Evolutionary conservation across 2,113 vertebrate species (phyloP).

Genomic region (Agapornis roseicollis): DNA sequence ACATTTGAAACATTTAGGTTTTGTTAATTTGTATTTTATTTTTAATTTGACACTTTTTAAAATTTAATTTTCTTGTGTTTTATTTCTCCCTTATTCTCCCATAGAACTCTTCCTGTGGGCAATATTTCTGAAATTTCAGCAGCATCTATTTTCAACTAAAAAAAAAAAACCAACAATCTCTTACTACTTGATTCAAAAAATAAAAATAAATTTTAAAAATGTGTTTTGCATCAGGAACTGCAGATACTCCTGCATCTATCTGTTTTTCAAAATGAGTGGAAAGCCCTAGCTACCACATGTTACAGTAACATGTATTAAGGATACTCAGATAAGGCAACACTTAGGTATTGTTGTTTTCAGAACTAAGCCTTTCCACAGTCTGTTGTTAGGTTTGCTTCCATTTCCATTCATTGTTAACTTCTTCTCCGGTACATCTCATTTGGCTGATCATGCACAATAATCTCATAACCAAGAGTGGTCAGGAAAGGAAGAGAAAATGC

Average conservation of each 20-base stretch:
- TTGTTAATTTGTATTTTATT: background rate
- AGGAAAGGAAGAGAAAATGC: background rate
- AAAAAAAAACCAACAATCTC: background rate
- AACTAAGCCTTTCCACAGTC: background rate
- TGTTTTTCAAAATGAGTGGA: background rate
- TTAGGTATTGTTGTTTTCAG: background rate
- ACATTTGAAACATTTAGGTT: background rate
- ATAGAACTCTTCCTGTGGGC: background rate
- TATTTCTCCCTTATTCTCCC: background rate
- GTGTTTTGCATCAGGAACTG: background rate
- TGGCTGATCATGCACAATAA: background rate
- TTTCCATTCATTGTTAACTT: background rate
- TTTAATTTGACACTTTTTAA: background rate
- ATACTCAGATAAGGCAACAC: background rate
- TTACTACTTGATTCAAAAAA: background rate
- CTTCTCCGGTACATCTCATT: background rate
- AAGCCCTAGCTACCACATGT: background rate
- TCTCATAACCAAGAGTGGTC: background rate
- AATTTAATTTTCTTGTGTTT: background rate
- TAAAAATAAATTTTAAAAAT: background rate
- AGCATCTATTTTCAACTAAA: background rate
- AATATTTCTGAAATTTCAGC: background rate
- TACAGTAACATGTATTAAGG: background rate
- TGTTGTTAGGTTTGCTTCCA: background rate
- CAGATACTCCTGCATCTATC: background rate